Evolutionary conservation across 2,113 vertebrate genomes (phyloP).

Genomic region (Notothenia coriiceps): DNA sequence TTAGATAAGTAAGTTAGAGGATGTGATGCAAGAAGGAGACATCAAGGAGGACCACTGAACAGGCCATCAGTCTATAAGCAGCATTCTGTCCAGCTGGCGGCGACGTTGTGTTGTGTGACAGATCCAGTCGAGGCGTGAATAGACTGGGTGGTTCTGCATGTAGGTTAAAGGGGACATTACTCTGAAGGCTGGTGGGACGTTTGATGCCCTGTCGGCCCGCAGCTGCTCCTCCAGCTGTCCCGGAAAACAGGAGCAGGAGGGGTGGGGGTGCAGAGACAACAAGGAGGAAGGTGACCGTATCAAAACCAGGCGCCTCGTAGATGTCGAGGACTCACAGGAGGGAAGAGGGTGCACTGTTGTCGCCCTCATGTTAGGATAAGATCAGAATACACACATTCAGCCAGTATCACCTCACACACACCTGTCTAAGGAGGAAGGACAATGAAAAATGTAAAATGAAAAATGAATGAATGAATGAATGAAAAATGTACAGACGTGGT

Average conservation of each 20-base stretch:
- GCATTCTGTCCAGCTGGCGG: constrained; percentile 16
- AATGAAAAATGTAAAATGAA: too few relatives aligned
- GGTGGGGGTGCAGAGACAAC: constrained; percentile 15
- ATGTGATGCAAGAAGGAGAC: not conserved
- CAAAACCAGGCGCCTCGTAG: constrained; percentile 52
- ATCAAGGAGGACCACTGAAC: not conserved
- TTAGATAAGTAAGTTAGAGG: too few relatives aligned
- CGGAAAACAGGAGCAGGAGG: constrained; percentile 24
- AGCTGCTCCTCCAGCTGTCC: constrained; percentile 80
- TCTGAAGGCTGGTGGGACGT: constrained; percentile 53
- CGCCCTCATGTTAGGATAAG: constrained; percentile 63
- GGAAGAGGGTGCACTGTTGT: constrained; percentile 47
- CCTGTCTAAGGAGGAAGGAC: constrained; percentile 19
- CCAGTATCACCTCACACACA: constrained; percentile 50
- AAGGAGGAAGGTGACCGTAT: constrained; percentile 62
- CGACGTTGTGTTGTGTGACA: constrained; percentile 16
- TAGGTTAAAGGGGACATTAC: constrained; percentile 66
- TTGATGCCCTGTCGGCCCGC: constrained; percentile 64
- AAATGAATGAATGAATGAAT: too few relatives aligned
- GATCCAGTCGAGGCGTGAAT: constrained; percentile 35
- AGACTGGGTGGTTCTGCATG: constrained; percentile 39
- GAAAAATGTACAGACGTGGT: not conserved
- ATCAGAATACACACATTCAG: constrained; percentile 58
- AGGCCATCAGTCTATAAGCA: not conserved
- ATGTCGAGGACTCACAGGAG: constrained; percentile 14